A percentile compares a stretch with the other conserved stretches of the same genome.
Conservation (phyloP, 2,113 vertebrate genomes). For the Pseudorectes ferrugineus region DNA sequence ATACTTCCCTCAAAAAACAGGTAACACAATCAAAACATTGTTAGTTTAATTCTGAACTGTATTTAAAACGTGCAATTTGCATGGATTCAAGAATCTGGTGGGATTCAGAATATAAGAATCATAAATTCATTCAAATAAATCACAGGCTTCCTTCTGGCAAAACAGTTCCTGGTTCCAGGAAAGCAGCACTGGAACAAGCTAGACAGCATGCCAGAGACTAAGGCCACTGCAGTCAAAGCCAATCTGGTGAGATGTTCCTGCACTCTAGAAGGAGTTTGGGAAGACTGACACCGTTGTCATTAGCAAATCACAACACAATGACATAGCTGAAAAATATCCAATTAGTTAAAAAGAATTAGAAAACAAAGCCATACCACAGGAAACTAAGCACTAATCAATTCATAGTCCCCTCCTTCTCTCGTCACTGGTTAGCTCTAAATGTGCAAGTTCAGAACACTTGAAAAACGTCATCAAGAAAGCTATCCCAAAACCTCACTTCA, state of each 20-base stretch:
- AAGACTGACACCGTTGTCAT: not conserved
- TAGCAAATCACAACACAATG: not conserved
- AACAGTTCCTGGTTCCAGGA: not conserved
- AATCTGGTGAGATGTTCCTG: not conserved
- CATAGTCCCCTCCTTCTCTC: fast-evolving
- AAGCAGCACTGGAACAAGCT: not conserved
- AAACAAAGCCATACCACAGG: not conserved
- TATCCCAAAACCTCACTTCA: not conserved
- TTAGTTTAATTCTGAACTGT: not conserved
- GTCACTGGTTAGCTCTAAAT: not conserved
- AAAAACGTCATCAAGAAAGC: not conserved
- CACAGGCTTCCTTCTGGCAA: not conserved
- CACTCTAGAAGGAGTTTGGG: not conserved
- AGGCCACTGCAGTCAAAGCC: not conserved
- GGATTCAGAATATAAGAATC: not conserved
- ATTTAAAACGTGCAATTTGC: not conserved
- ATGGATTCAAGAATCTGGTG: not conserved
- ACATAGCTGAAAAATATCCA: not conserved
- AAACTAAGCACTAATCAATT: not conserved
- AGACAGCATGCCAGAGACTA: not conserved
- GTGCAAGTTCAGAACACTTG: not conserved
- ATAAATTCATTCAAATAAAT: not conserved
- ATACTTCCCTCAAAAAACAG: not conserved
- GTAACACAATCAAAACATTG: not conserved
- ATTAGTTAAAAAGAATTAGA: not conserved